phyloP scores from a whole-genome alignment of 2,113 vertebrate species.

The Cygnus buccinator region DNA sequence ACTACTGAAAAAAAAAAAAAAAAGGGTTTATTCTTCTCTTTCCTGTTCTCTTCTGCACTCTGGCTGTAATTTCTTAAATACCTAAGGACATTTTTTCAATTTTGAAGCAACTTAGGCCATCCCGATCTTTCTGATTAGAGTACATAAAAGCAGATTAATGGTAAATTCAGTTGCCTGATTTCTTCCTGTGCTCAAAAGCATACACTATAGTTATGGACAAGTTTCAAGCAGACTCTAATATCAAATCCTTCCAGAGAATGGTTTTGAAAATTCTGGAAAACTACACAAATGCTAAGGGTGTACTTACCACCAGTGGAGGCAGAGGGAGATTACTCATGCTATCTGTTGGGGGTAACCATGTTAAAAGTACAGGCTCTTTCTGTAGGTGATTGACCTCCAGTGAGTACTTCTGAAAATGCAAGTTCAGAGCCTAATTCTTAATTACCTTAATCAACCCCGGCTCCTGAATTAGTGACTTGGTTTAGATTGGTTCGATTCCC shows the following conservation, averaged over 20 bases:
- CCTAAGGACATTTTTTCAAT: neutral
- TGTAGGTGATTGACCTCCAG: neutral
- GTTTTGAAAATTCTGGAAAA: neutral
- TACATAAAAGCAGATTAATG: neutral
- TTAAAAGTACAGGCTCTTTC: neutral
- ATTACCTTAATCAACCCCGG: neutral
- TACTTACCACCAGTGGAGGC: neutral
- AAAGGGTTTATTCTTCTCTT: neutral
- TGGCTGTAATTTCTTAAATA: neutral
- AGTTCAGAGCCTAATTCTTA: neutral
- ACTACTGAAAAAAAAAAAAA: neutral
- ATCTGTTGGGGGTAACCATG: neutral
- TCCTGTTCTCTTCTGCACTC: neutral
- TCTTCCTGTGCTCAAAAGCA: neutral
- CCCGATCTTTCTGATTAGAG: neutral
- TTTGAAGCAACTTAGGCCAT: neutral
- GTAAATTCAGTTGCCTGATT: neutral
- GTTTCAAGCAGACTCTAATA: neutral
- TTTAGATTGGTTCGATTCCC: neutral
- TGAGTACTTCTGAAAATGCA: neutral
- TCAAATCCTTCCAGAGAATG: neutral
- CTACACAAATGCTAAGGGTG: fast-evolving
- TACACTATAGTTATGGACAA: neutral
- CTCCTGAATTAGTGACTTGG: neutral
- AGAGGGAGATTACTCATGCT: neutral